These are phyloP conservation scores for Phyllopteryx taeniolatus DNA, from an alignment of 2,113 vertebrate species.

Conservation along the genomic window DNA sequence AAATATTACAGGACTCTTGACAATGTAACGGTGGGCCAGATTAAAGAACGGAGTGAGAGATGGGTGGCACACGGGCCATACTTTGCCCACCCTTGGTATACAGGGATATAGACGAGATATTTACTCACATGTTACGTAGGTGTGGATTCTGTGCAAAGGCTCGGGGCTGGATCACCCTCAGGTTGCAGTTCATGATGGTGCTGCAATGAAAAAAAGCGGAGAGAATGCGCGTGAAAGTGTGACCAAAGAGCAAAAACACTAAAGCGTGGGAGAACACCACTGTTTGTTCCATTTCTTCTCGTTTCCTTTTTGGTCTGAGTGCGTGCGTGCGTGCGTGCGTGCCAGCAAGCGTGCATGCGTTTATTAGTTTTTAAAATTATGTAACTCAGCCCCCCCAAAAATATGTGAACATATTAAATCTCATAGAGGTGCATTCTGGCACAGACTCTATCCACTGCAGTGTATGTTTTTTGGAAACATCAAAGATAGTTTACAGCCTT, in stretches of 20 bases:
- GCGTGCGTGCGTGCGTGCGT: background rate
- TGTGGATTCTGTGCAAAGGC: conserved; percentile 95
- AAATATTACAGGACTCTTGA: too few relatives aligned
- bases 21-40: too few relatives aligned
- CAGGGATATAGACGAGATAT: conserved; percentile 13
- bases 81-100: background rate
- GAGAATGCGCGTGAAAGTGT: conserved; percentile 13
- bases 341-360: background rate
- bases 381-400: background rate
- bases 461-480: background rate
- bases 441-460: background rate
- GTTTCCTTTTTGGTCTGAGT: background rate
- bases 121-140: conserved; percentile 94
- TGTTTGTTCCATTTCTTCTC: background rate
- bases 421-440: background rate
- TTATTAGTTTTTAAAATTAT: background rate
- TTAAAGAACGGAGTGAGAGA: too few relatives aligned
- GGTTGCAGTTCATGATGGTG: conserved; percentile 95
- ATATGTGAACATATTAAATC: background rate
- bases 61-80: background rate
- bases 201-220: conserved; percentile 65
- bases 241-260: background rate
- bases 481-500: background rate
- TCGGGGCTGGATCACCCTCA: conserved; percentile 87
- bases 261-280: background rate